Evolutionary conservation across 1,140 invertebrate genomes (phyloP).

Genomic region (Drosophila lini): DNA sequence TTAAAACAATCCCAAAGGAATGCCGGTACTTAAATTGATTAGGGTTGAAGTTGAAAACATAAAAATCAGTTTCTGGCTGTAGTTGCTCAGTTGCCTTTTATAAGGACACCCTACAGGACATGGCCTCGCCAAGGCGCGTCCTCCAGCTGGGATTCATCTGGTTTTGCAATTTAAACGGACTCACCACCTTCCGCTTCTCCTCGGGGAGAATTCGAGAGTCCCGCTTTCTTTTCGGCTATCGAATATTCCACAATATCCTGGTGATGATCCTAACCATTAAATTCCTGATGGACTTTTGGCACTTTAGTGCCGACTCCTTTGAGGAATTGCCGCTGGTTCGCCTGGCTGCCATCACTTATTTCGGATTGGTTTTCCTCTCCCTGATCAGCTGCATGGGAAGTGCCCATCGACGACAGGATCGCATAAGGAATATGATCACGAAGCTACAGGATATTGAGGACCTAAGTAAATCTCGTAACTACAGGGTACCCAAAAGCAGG

Average conservation of each 20-base stretch:
- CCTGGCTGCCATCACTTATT: slow-evolving; percentile 11
- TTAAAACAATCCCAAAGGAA: slow-evolving; percentile 1
- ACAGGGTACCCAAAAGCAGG: not conserved
- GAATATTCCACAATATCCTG: slow-evolving; percentile 16
- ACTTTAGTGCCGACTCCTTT: slow-evolving; percentile 20
- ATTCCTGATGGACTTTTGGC: slow-evolving; percentile 30
- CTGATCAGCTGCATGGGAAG: slow-evolving; percentile 21
- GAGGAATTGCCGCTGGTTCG: slow-evolving; percentile 9
- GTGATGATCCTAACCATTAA: slow-evolving; percentile 19
- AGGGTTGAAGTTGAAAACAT: not conserved
- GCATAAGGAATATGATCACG: slow-evolving; percentile 19
- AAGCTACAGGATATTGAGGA: slow-evolving; percentile 20
- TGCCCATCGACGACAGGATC: slow-evolving; percentile 23
- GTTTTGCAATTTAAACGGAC: slow-evolving; percentile 25
- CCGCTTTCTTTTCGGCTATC: slow-evolving; percentile 10
- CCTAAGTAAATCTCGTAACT: not conserved
- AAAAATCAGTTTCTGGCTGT: not conserved
- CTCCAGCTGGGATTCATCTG: slow-evolving; percentile 19
- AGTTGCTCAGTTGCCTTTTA: not conserved
- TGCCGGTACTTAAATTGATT: not conserved
- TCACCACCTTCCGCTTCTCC: slow-evolving; percentile 1
- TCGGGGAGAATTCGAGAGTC: slow-evolving; percentile 7
- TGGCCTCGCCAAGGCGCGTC: slow-evolving; percentile 1
- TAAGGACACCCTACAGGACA: not conserved
- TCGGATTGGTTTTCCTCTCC: not conserved